phyloP scores from a whole-genome alignment of 2,888 invertebrate species.

The Parapristionchus giblindavisi region DNA sequence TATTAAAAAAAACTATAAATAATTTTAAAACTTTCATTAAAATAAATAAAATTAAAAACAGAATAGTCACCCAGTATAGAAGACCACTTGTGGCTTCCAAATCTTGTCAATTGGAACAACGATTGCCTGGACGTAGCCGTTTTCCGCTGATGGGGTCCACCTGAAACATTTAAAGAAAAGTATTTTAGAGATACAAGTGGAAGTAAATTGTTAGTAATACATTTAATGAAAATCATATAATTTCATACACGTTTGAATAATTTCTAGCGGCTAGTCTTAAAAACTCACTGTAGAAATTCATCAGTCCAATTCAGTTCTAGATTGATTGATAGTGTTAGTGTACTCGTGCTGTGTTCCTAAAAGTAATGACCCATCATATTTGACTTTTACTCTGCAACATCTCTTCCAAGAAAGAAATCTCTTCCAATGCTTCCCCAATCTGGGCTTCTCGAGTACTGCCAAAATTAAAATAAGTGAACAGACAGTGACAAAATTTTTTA shows the following conservation, averaged over 20 bases:
- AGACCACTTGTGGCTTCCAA: slow-evolving; percentile 25
- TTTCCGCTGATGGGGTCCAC: slow-evolving; percentile 28
- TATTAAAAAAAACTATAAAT: background rate
- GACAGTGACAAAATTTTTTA: background rate
- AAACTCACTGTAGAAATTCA: slow-evolving; percentile 14
- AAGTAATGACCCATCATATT: background rate
- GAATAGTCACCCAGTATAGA: slow-evolving; percentile 6
- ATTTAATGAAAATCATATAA: background rate
- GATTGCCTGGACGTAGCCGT: background rate
- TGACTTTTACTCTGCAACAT: background rate
- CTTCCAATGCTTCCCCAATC: no score
- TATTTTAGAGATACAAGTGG: background rate
- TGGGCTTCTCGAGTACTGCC: no score
- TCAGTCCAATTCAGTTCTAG: slow-evolving; percentile 34
- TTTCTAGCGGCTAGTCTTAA: background rate
- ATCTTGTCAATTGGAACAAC: slow-evolving; percentile 18
- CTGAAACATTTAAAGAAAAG: background rate
- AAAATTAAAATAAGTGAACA: no score
- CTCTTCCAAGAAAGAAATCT: no score
- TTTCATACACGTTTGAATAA: background rate
- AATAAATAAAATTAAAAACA: background rate
- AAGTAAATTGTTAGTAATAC: background rate
- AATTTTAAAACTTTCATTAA: background rate
- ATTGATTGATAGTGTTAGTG: slow-evolving; percentile 12
- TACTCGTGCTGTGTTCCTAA: background rate